Conservation (phyloP, 2,797 vertebrate genomes). For the Loriculus beryllinus region DNA sequence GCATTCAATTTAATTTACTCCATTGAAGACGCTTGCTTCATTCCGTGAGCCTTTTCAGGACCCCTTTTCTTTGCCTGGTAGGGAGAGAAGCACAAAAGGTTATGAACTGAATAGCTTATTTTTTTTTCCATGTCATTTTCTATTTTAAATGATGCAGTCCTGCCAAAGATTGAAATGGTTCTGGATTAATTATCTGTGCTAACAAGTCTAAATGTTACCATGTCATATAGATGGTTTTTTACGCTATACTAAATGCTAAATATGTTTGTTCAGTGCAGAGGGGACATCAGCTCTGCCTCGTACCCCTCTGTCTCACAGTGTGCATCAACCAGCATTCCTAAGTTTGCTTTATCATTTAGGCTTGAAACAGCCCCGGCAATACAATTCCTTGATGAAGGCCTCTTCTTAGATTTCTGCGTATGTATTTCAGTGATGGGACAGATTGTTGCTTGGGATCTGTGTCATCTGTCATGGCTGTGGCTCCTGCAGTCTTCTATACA, state of each 20-base stretch:
- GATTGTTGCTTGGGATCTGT: neutral
- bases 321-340: neutral
- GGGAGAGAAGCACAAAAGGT: neutral
- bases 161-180: conserved; percentile 11
- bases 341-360: neutral
- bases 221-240: neutral
- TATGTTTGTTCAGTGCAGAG: neutral
- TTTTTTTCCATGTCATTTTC: neutral
- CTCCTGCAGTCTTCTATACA: neutral
- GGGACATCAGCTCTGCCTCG: neutral
- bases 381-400: neutral
- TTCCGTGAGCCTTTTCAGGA: neutral
- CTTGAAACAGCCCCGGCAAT: neutral
- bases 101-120: neutral
- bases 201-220: neutral
- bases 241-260: neutral
- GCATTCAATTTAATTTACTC: neutral
- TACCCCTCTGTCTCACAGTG: neutral
- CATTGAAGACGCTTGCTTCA: neutral
- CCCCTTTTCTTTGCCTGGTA: neutral
- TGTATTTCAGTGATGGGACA: neutral
- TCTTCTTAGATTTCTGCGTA: neutral
- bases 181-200: neutral
- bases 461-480: neutral
- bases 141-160: neutral